phyloP scores from a whole-genome alignment of 2,888 invertebrate species.

The Dioctria linearis region DNA sequence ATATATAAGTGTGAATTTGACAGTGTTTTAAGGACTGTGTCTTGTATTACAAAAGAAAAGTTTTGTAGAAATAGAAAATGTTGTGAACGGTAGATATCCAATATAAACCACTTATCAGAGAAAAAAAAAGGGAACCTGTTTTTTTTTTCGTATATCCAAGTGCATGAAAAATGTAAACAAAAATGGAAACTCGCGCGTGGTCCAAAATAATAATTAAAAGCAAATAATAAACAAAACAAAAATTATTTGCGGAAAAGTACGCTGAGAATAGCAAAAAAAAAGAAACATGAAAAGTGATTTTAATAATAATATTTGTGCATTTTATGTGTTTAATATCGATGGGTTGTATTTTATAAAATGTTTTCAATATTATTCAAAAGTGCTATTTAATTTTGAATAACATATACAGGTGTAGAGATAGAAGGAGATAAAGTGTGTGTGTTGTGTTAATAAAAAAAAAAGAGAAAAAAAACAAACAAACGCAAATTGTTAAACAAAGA shows the following conservation, averaged over 20 bases:
- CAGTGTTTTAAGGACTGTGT: too few species aligned
- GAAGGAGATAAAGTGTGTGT: conserved; percentile 9
- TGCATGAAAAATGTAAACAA: conserved; percentile 40
- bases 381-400: conserved; percentile 49
- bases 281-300: conserved; percentile 51
- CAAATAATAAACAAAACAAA: background rate
- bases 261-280: background rate
- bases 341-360: conserved; percentile 44
- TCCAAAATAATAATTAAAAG: conserved; percentile 12
- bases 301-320: conserved; percentile 27
- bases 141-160: too few species aligned
- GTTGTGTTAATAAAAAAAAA: background rate
- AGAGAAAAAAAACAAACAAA: too few species aligned
- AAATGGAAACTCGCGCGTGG: conserved; percentile 48
- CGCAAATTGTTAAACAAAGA: background rate
- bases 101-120: too few species aligned
- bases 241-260: conserved; percentile 15
- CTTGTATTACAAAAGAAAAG: too few species aligned
- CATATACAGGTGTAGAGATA: background rate
- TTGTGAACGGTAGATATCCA: too few species aligned
- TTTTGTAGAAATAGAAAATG: too few species aligned
- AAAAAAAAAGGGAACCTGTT: too few species aligned
- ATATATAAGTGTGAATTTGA: too few species aligned
- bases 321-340: conserved; percentile 33
- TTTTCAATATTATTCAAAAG: conserved; percentile 42